phyloP scores from a whole-genome alignment of 2,888 invertebrate genomes.

The Sycophila texana region DNA sequence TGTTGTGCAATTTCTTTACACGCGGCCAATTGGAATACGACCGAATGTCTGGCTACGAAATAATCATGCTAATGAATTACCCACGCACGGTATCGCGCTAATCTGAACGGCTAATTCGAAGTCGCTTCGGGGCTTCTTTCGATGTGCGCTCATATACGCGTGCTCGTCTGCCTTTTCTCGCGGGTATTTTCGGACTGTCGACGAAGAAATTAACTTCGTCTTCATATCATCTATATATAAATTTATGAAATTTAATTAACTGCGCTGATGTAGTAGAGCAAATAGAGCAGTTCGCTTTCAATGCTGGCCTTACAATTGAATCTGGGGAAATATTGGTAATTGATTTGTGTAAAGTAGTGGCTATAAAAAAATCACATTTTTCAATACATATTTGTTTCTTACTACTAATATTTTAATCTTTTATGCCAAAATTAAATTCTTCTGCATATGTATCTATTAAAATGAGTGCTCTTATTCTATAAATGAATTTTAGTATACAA shows the following conservation, averaged over 20 bases:
- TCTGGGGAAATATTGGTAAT: not conserved
- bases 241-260: not conserved
- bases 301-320: not conserved
- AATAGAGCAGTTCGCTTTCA: not conserved
- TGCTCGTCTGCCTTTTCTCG: not conserved
- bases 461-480: not conserved
- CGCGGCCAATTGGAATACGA: too few relatives aligned
- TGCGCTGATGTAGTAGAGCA: not conserved
- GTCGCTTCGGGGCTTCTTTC: slow-evolving; percentile 59
- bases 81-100: slow-evolving; percentile 61
- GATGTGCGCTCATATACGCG: not conserved
- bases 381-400: too few relatives aligned
- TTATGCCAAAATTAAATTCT: too few relatives aligned
- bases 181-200: not conserved
- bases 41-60: too few relatives aligned
- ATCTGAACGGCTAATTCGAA: slow-evolving; percentile 64
- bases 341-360: too few relatives aligned
- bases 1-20: not conserved
- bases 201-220: not conserved
- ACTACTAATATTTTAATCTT: too few relatives aligned
- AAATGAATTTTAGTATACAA: too few relatives aligned
- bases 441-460: too few relatives aligned
- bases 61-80: slow-evolving; percentile 69
- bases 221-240: not conserved
- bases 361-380: too few relatives aligned